Conservation (phyloP, 2,113 vertebrate genomes). For the Serinus canaria region DNA sequence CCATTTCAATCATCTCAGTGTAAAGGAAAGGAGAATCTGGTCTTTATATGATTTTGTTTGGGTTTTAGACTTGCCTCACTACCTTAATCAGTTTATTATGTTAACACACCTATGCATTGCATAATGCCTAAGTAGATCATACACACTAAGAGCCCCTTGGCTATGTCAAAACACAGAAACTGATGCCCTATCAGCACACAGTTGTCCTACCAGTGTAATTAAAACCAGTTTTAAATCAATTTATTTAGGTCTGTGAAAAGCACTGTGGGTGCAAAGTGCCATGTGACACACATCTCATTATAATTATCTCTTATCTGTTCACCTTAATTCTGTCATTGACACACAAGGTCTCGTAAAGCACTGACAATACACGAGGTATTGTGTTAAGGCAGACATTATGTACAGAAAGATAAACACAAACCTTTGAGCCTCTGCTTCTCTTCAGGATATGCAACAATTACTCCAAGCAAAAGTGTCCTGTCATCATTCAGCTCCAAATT, state of each 20-base stretch:
- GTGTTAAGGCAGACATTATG: not conserved
- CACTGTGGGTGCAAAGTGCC: not conserved
- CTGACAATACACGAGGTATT: not conserved
- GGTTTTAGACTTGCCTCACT: not conserved
- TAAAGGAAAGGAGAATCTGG: not conserved
- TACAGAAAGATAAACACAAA: not conserved
- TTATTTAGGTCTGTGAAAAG: slow-evolving; percentile 20
- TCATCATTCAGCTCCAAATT: not conserved
- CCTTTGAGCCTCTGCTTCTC: not conserved
- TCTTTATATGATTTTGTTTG: not conserved
- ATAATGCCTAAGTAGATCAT: not conserved
- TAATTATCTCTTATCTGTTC: not conserved
- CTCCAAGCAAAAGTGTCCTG: not conserved
- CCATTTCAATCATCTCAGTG: not conserved
- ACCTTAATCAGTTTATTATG: not conserved
- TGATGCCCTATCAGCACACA: not conserved
- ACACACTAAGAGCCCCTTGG: not conserved
- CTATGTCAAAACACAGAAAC: slow-evolving; percentile 35
- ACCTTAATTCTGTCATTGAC: not conserved
- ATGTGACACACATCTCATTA: not conserved
- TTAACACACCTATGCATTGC: slow-evolving; percentile 4
- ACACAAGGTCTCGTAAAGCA: not conserved
- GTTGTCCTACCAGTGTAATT: not conserved
- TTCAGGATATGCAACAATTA: not conserved
- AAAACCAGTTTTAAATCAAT: slow-evolving; percentile 16